These are phyloP conservation scores for Poecilia picta DNA, from an alignment of 2,797 vertebrate species.

Conservation along the genomic window DNA sequence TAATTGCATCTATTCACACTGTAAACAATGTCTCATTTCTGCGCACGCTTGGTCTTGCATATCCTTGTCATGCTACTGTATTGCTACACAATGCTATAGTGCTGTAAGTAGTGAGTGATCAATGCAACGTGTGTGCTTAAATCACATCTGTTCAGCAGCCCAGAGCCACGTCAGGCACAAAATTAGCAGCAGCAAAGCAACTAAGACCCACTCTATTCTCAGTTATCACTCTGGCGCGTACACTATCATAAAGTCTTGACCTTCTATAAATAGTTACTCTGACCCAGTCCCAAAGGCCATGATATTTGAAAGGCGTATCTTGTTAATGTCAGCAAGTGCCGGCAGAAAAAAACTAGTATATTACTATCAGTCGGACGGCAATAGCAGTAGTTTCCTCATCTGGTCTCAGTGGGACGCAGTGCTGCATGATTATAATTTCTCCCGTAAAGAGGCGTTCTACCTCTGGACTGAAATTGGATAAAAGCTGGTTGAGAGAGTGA, in stretches of 20 bases:
- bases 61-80: constrained; percentile 1
- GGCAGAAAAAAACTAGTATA: constrained; percentile 63
- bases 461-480: constrained; percentile 48
- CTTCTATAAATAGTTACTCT: constrained; percentile 80
- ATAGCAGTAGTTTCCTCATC: constrained; percentile 36
- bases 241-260: constrained; percentile 72
- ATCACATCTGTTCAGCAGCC: constrained; percentile 63
- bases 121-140: constrained; percentile 26
- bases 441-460: constrained; percentile 28
- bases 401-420: constrained; percentile 32
- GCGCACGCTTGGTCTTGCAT: background rate
- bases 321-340: constrained; percentile 78
- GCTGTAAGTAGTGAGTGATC: constrained; percentile 38
- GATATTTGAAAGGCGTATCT: constrained; percentile 85
- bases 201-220: constrained; percentile 65
- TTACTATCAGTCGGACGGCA: constrained; percentile 46
- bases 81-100: background rate
- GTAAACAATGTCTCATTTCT: background rate
- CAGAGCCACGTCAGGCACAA: constrained; percentile 47
- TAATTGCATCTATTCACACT: background rate
- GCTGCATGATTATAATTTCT: constrained; percentile 30
- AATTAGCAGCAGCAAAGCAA: constrained; percentile 53
- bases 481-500: constrained; percentile 49
- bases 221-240: constrained; percentile 60
- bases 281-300: constrained; percentile 84